Percentiles rank a stretch among this genome's conserved stretches.
Conservation (phyloP, 2,113 vertebrate species). For the Phyllostomus discolor region DNA sequence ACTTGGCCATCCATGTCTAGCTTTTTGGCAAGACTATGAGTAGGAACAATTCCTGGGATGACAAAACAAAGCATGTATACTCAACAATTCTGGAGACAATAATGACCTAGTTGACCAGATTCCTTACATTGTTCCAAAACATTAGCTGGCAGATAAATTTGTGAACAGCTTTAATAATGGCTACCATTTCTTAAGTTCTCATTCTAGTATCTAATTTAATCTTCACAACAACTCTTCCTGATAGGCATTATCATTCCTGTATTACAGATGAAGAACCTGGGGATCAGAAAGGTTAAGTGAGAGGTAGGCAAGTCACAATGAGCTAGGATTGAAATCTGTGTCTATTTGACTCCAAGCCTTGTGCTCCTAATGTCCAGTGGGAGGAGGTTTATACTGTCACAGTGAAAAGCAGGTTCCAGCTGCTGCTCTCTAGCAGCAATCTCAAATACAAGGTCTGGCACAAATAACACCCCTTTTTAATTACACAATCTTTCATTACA, state of each 20-base stretch:
- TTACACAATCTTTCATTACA: too few species aligned
- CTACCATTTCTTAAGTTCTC: slow-evolving; percentile 30
- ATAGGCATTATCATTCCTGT: background rate
- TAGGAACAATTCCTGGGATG: background rate
- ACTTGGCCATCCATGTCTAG: background rate
- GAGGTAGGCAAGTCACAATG: background rate
- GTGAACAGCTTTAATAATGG: slow-evolving; percentile 10
- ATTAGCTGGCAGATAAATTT: background rate
- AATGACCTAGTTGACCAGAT: background rate
- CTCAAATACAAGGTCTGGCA: background rate
- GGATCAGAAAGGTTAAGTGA: background rate
- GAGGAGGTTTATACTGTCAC: background rate
- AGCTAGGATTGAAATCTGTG: background rate
- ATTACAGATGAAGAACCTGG: background rate
- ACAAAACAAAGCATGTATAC: background rate
- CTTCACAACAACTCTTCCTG: background rate
- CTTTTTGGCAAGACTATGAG: background rate
- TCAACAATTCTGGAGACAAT: background rate
- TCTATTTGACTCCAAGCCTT: background rate
- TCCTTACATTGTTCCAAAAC: background rate
- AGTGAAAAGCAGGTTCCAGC: background rate
- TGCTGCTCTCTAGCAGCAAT: background rate
- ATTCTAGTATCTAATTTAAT: background rate
- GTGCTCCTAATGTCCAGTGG: background rate
- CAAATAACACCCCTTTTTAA: too few species aligned